These are phyloP conservation scores for Dryocosmus kuriphilus DNA, from an alignment of 2,888 invertebrate species.

Conservation along the genomic window DNA sequence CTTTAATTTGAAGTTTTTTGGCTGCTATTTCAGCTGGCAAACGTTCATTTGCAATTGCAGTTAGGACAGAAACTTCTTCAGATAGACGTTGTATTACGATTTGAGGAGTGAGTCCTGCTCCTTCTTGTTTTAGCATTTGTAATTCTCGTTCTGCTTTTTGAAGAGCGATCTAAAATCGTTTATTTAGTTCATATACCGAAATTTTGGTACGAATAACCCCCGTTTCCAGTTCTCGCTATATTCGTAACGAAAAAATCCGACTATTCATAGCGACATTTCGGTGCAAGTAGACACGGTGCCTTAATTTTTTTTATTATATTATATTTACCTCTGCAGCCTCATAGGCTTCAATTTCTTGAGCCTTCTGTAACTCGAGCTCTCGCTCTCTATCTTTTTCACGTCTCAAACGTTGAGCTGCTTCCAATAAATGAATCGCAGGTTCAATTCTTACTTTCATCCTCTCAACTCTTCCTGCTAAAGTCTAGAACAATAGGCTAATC, in stretches of 20 bases:
- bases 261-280: too few relatives aligned
- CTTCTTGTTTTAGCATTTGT: slow-evolving; percentile 80
- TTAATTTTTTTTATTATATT: too few relatives aligned
- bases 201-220: too few relatives aligned
- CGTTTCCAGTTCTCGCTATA: too few relatives aligned
- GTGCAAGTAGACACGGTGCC: too few relatives aligned
- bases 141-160: slow-evolving; percentile 85
- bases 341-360: slow-evolving; percentile 78
- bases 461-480: slow-evolving; percentile 66
- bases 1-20: slow-evolving; percentile 83
- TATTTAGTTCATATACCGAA: too few relatives aligned
- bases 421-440: slow-evolving; percentile 65
- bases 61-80: slow-evolving; percentile 84
- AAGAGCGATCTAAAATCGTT: slow-evolving; percentile 63
- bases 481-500: slow-evolving; percentile 48
- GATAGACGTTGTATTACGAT: slow-evolving; percentile 85
- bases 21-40: slow-evolving; percentile 85
- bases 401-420: slow-evolving; percentile 78
- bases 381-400: slow-evolving; percentile 81
- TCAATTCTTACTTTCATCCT: slow-evolving; percentile 69
- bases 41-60: slow-evolving; percentile 85
- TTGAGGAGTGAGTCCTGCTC: slow-evolving; percentile 81
- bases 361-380: slow-evolving; percentile 80
- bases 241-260: too few relatives aligned
- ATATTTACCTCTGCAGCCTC: slow-evolving; percentile 64